phyloP scores from a whole-genome alignment of 2,888 invertebrate species.

The Chymomyza fuscimana region DNA sequence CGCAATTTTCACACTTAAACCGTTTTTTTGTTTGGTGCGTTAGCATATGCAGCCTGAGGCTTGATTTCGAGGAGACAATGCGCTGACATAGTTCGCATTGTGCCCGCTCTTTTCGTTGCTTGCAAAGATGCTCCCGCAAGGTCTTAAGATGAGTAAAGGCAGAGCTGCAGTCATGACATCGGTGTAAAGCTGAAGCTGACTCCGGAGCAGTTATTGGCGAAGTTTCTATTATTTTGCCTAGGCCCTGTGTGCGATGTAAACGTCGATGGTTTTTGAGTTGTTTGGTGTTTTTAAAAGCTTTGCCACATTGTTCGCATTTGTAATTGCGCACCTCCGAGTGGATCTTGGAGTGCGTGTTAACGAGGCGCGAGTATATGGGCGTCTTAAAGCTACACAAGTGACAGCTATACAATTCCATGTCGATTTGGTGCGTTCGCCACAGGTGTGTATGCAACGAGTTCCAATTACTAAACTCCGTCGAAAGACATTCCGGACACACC shows the following conservation, averaged over 20 bases:
- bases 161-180: slow-evolving; percentile 80
- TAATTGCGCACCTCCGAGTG: slow-evolving; percentile 85
- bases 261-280: slow-evolving; percentile 89
- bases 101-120: slow-evolving; percentile 79
- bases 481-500: slow-evolving; percentile 85
- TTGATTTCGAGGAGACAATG: slow-evolving; percentile 79
- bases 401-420: slow-evolving; percentile 90
- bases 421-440: slow-evolving; percentile 88
- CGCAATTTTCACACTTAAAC: slow-evolving; percentile 87
- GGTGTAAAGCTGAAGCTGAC: slow-evolving; percentile 51
- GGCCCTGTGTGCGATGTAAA: slow-evolving; percentile 81
- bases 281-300: slow-evolving; percentile 89
- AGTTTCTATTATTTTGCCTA: slow-evolving; percentile 42
- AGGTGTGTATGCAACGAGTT: slow-evolving; percentile 88
- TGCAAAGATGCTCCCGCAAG: slow-evolving; percentile 81
- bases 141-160: slow-evolving; percentile 78
- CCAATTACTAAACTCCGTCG: slow-evolving; percentile 81
- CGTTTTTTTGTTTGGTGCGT: slow-evolving; percentile 79
- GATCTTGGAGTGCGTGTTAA: slow-evolving; percentile 87
- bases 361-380: slow-evolving; percentile 85
- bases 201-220: neutral
- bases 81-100: slow-evolving; percentile 81
- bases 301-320: slow-evolving; percentile 85
- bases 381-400: slow-evolving; percentile 88
- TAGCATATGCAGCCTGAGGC: slow-evolving; percentile 81